Base-by-base conservation (phyloP, 2,797 vertebrate species). In the Leucoraja ocellata region DNA sequence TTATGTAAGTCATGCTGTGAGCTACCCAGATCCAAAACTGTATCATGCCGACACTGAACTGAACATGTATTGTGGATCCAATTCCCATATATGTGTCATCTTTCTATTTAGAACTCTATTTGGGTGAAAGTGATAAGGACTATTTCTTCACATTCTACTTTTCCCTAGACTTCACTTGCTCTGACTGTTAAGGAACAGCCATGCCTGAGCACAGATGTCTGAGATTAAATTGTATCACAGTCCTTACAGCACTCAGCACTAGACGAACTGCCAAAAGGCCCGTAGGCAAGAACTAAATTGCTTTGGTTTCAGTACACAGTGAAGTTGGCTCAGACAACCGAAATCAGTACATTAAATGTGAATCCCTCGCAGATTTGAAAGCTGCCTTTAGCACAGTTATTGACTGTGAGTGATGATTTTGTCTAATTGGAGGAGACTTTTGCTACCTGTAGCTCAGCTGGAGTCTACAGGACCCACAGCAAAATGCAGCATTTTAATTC, bases 401-500 rank as follows among this genome's bases (percentile, higher is more conserved):
- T 98, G 98, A 98, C 98, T 97, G 96, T 98, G 98, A 99, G 98
- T 98, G 98, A 99, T 99, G 98, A 98, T 98, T 98, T 97, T 97
- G 98, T 97, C 98, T 99, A 99, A 99, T 99, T 99, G 98, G 98
- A 98, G 98, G 97, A 98, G 98, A 98, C 98, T 98, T 97, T 96
- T 96, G 97, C 97, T 98, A 99, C 98, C 98, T 99, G 98, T 98
- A 97, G 98, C 97, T 97, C 97, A 95, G 97, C 97, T 97, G 97
- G 97, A 97, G 97, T 97, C 97, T 96, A 95, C 95, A 95, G 95
- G 95, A 95, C 94, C 95, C 94, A 93, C 94, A 95, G 96, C 95
- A 94, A 94, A 95, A 95, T 95, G 93, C 95, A 94, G 95, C 95
- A 95, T 97, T 97, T 96, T 97, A 97, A 98, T 97, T 96, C 97